Base-by-base conservation (phyloP, 2,888 invertebrate genomes). In the Pandemis heparana region DNA sequence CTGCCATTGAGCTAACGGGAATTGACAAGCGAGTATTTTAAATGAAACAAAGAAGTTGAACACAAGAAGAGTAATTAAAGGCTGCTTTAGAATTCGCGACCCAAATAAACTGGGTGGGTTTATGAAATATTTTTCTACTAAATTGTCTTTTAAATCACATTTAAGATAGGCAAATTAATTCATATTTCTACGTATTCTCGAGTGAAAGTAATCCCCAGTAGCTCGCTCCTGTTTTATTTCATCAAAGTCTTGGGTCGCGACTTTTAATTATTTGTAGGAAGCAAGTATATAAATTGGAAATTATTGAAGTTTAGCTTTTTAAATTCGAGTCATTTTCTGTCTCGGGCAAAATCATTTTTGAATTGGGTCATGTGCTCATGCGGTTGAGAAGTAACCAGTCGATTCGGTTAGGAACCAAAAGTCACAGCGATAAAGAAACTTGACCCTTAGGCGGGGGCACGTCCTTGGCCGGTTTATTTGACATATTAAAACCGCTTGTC, bases 401-500 rank as follows among this genome's bases (percentile, higher is more conserved):
- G 63, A 59, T 72, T 18, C 64, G 67, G 48, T 63, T 18, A n/a
- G 18, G 39, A 73, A 39, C 59, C 23, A 59, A 64, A 73, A 46
- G 14, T 48, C 18, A 46, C 38, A 7, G 38, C 60, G 73, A 63
- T 69, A 64, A 63, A 65, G 63, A 48, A 63, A 69, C 60, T 70
- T 69, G 74, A 70, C 74, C 72, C 64, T 53, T 41, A 39, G 60
- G 38, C 41, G 60, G 46, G 51, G 62, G 16, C 51, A 39, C 60
- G 69, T 43, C 69, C 74, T 74, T 74, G 74, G 38, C 69, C 74
- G 64, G 32, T 69, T 70, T 69, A 74, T 69, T 70, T 65, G 69
- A 69, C 69, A 74, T 74, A 74, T 74, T 74, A 74, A 70, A 74
- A 74, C 74, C 69, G 74, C 74, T 69, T 74, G 74, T 70, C 74